These are phyloP conservation scores for Callaeas wilsoni DNA, from an alignment of 2,113 vertebrate species.

Conservation along the genomic window DNA sequence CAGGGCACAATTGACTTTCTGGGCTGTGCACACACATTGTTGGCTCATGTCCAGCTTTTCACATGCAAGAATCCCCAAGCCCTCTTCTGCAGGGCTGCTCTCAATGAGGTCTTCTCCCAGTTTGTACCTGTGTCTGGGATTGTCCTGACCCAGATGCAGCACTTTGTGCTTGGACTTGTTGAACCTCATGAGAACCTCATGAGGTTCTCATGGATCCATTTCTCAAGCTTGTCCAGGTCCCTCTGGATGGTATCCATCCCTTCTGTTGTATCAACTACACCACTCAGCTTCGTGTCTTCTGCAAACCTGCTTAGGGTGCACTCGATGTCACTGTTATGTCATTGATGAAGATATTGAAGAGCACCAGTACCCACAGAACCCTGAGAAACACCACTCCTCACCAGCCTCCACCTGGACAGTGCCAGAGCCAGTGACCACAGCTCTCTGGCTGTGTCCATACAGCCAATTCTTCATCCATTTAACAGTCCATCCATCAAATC, in stretches of 20 bases:
- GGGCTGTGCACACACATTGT: background rate
- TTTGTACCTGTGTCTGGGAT: background rate
- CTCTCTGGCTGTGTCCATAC: background rate
- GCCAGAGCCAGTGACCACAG: background rate
- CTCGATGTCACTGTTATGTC: background rate
- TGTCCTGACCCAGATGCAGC: background rate
- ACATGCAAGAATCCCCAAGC: background rate
- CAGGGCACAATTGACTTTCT: background rate
- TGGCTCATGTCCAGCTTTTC: background rate
- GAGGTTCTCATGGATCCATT: background rate
- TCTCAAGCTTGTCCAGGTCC: background rate
- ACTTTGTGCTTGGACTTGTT: background rate
- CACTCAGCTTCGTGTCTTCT: background rate
- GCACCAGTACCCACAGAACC: background rate
- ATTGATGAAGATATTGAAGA: background rate
- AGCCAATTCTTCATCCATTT: background rate
- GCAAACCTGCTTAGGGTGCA: background rate
- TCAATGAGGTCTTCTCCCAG: background rate
- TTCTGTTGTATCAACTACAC: background rate
- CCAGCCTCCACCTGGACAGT: background rate
- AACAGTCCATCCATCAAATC: background rate
- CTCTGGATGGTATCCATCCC: background rate
- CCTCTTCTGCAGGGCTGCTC: background rate
- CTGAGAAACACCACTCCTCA: background rate
- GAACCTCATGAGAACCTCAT: background rate